These are phyloP conservation scores for Crossaster papposus DNA, from an alignment of 53 echinoderm and acorn worm genomes.

Conservation along the genomic window DNA sequence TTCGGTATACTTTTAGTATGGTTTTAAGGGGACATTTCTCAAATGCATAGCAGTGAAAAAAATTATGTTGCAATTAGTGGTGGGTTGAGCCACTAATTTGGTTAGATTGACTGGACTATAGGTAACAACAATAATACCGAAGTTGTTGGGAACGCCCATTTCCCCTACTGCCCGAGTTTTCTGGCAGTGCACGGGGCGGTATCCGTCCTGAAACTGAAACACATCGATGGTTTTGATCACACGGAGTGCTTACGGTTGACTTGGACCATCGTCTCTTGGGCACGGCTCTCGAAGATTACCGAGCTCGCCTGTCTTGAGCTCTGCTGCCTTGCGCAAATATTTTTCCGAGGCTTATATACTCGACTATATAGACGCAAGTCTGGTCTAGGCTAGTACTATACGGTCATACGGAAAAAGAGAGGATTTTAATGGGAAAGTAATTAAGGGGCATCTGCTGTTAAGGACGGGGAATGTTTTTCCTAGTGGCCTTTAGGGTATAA, in stretches of 20 bases:
- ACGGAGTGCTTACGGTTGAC: not conserved
- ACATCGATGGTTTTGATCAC: not conserved
- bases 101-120: too few relatives aligned
- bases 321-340: slow-evolving; percentile 20
- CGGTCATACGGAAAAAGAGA: not conserved
- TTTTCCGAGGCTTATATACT: slow-evolving; percentile 28
- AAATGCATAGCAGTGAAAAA: too few relatives aligned
- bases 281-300: not conserved
- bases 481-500: not conserved
- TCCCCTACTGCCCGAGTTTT: too few relatives aligned
- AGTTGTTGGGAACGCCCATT: too few relatives aligned
- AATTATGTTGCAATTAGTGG: too few relatives aligned
- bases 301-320: not conserved
- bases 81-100: too few relatives aligned
- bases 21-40: too few relatives aligned
- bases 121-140: too few relatives aligned
- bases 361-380: not conserved
- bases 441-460: slow-evolving; percentile 16
- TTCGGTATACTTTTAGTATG: too few relatives aligned
- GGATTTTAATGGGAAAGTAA: slow-evolving; percentile 13
- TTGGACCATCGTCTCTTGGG: not conserved
- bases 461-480: not conserved
- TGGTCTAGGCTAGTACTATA: not conserved
- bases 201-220: not conserved
- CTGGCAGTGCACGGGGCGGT: not conserved